phyloP scores from a whole-genome alignment of 2,797 vertebrate species.

The Harpagifer antarcticus region DNA sequence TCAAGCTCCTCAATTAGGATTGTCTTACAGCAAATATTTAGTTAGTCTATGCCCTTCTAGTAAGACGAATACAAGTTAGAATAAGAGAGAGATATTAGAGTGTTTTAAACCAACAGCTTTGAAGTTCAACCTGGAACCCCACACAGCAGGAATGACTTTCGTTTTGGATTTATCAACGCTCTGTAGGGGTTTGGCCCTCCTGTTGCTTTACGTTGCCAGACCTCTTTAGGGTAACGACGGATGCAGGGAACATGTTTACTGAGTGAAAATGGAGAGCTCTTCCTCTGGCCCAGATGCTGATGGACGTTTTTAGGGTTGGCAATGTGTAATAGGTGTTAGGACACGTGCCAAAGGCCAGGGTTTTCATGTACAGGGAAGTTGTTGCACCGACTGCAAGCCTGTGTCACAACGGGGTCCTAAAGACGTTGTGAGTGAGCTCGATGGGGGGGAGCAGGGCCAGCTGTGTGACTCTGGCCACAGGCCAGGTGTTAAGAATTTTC shows the following conservation, averaged over 20 bases:
- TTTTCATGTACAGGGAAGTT: conserved; percentile 77
- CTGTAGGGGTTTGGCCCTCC: conserved; percentile 42
- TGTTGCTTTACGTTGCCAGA: conserved; percentile 38
- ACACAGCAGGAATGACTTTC: conserved; percentile 57
- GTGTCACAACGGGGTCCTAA: conserved; percentile 66
- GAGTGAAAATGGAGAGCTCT: conserved; percentile 30
- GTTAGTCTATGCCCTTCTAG: background rate
- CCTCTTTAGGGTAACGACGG: conserved; percentile 18
- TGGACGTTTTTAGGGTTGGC: conserved; percentile 60
- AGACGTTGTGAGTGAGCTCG: conserved; percentile 41
- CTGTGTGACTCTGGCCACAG: conserved; percentile 68
- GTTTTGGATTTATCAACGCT: conserved; percentile 56
- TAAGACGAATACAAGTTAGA: conserved; percentile 5
- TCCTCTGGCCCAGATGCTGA: conserved; percentile 59
- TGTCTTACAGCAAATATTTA: conserved; percentile 15
- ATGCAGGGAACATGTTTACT: conserved; percentile 38
- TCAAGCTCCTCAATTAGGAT: background rate
- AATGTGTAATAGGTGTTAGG: conserved; percentile 56
- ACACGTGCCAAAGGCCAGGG: conserved; percentile 68
- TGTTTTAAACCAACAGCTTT: conserved; percentile 7
- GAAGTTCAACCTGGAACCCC: conserved; percentile 63
- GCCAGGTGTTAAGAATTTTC: conserved; percentile 72
- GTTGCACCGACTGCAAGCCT: conserved; percentile 70
- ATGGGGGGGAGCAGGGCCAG: conserved; percentile 61
- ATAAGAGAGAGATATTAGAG: background rate